These are phyloP conservation scores for Xenopus petersii DNA, from an alignment of 2,797 vertebrate species.

Conservation along the genomic window DNA sequence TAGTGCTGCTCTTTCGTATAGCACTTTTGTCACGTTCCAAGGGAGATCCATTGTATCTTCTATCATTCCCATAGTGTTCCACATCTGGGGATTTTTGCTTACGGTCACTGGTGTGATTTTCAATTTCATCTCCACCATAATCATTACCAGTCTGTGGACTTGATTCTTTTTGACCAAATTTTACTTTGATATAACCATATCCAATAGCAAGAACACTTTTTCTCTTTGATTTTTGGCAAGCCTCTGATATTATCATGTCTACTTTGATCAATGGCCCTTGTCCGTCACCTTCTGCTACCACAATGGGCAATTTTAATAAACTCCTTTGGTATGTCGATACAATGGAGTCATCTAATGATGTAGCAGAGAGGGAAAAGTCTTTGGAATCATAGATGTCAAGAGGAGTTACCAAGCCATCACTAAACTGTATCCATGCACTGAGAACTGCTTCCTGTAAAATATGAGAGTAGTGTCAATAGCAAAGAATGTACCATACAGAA, in stretches of 20 bases:
- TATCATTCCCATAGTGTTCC: constrained; percentile 71
- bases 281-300: constrained; percentile 84
- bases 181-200: constrained; percentile 76
- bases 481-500: not conserved
- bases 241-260: constrained; percentile 86
- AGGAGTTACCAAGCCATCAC: constrained; percentile 84
- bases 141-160: constrained; percentile 57
- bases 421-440: constrained; percentile 94
- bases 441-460: constrained; percentile 83
- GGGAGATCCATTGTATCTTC: constrained; percentile 71
- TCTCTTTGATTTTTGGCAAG: constrained; percentile 90
- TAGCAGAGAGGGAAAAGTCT: constrained; percentile 81
- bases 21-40: constrained; percentile 73
- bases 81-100: constrained; percentile 69
- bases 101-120: constrained; percentile 77
- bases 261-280: constrained; percentile 83
- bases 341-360: constrained; percentile 80
- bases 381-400: constrained; percentile 84
- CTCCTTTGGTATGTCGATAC: constrained; percentile 72
- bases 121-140: constrained; percentile 73
- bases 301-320: constrained; percentile 73
- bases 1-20: constrained; percentile 69
- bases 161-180: constrained; percentile 76
- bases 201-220: constrained; percentile 84
- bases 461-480: constrained; percentile 32